Base-by-base conservation (phyloP, 2,888 invertebrate species). In the Andricus curvator region DNA sequence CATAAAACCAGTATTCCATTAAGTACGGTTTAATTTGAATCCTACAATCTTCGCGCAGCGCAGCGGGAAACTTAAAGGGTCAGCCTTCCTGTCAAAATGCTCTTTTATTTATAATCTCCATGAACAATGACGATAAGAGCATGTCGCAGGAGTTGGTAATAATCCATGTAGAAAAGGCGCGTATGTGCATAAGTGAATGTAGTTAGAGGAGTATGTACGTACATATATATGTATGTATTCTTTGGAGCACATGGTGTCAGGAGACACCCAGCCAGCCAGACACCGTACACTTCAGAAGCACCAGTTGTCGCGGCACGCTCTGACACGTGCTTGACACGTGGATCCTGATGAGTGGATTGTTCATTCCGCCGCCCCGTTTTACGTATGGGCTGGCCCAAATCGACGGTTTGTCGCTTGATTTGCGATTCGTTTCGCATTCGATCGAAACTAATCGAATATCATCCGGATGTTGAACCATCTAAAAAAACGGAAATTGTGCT, bases 311-410 rank as follows among this genome's bases (percentile, higher is more conserved):
- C 81, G 87, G 86, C 92, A 91, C 91, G 86, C 88, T 90, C 85
- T 87, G 89, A 84, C 92, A 92, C 92, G 92, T 91, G 92, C 87
- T 84, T 77, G 87, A 85, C 92, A 91, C 92, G 92, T 91, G 92
- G 87, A 86, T 87, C 74, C 81, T 89, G 88, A 90, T 85, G 92
- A 91, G 91, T 90, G 90, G 92, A 92, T 92, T 92, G 92, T 92
- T 92, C 92, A 92, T 91, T 92, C 91, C 89, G 84, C 86, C 87
- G 89, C 89, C 88, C 84, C 83, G 81, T 80, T 83, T 80, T 78
- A 77, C 81, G 81, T 80, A 76, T 77, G 81, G 80, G 60, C 77
- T 79, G 81, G 84, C 79, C 80, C 84, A 82, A 80, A 85, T 83
- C 82, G 78, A 84, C 82, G 79, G 78, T 80, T 82, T 70, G 82